Evolutionary conservation across 2,113 vertebrate genomes (phyloP).

Genomic region (Chloebia gouldiae): DNA sequence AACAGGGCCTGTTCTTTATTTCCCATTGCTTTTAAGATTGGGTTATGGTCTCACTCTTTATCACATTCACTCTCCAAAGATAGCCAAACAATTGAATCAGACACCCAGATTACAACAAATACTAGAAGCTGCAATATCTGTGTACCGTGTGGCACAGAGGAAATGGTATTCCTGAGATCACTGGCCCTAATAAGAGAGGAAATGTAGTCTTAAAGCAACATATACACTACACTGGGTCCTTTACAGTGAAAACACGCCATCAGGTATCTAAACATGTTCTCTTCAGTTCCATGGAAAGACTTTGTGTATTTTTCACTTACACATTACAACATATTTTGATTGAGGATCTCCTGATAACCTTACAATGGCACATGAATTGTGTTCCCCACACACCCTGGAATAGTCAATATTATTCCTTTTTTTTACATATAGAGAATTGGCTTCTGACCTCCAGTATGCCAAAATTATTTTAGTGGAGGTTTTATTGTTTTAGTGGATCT

Average conservation of each 20-base stretch:
- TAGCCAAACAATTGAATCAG: slow-evolving; percentile 60
- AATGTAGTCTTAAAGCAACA: background rate
- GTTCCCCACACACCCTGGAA: background rate
- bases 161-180: slow-evolving; percentile 29
- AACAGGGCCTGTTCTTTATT: slow-evolving; percentile 21
- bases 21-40: slow-evolving; percentile 57
- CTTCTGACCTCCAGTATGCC: background rate
- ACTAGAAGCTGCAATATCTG: background rate
- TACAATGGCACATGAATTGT: background rate
- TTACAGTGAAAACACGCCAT: background rate
- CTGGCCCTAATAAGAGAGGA: background rate
- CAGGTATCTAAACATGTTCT: background rate
- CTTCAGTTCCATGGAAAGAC: background rate
- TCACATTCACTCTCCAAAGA: slow-evolving; percentile 57
- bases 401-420: rapidly evolving
- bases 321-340: background rate
- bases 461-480: background rate
- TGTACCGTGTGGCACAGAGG: background rate
- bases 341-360: background rate
- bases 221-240: background rate
- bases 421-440: background rate
- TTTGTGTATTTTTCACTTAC: background rate
- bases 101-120: slow-evolving; percentile 34
- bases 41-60: slow-evolving; percentile 44
- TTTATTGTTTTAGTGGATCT: background rate